phyloP scores from a whole-genome alignment of 1,140 invertebrate genomes.

The Papilio xuthus region DNA sequence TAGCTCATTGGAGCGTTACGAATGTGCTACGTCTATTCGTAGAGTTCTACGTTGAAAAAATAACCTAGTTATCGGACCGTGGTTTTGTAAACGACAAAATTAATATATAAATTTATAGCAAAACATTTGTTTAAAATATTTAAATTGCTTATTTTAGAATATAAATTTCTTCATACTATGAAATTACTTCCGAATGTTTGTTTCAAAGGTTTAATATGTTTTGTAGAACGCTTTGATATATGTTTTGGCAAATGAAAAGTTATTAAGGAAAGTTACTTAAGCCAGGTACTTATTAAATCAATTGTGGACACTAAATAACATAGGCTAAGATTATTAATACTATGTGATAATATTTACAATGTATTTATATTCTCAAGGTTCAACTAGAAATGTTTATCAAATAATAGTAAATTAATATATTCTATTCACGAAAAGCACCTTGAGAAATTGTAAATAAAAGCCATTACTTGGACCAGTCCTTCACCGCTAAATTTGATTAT shows the following conservation, averaged over 20 bases:
- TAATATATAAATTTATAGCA: not conserved
- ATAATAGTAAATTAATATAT: slow-evolving; percentile 13
- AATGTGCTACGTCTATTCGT: slow-evolving; percentile 15
- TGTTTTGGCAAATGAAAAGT: too few relatives aligned
- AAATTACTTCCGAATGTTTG: too few relatives aligned
- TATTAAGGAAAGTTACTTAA: too few relatives aligned
- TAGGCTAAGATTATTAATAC: too few relatives aligned
- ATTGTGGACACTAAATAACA: too few relatives aligned
- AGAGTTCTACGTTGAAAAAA: not conserved
- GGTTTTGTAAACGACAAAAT: not conserved
- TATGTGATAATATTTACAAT: not conserved
- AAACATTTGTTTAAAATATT: not conserved
- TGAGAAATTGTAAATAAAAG: not conserved
- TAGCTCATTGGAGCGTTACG: slow-evolving; percentile 25
- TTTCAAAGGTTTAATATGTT: too few relatives aligned
- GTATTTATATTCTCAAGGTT: not conserved
- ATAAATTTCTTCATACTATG: too few relatives aligned
- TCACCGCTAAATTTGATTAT: not conserved
- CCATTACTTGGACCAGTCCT: not conserved
- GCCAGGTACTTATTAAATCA: too few relatives aligned
- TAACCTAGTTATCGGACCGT: not conserved
- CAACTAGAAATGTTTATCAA: not conserved
- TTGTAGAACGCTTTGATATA: too few relatives aligned
- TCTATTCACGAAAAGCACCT: not conserved
- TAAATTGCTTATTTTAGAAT: too few relatives aligned